phyloP scores from a whole-genome alignment of 2,888 invertebrate species.

The Hemistola chrysoprasaria region DNA sequence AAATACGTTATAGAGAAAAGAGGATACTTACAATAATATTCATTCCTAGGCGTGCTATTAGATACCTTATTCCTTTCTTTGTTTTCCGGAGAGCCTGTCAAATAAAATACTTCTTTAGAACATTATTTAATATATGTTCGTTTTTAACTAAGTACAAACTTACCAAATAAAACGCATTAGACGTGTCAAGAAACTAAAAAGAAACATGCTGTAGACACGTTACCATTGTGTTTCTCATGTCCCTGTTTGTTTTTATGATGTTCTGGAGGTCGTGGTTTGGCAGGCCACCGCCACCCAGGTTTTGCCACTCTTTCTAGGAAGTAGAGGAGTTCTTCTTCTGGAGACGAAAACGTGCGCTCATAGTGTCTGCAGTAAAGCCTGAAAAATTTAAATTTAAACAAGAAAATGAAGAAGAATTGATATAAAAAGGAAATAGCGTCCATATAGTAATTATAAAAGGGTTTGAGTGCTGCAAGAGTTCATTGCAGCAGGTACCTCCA shows the following conservation, averaged over 20 bases:
- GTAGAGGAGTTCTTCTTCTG: constrained; percentile 89
- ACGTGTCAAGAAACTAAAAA: background rate
- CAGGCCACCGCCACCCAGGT: constrained; percentile 93
- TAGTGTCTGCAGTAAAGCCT: constrained; percentile 90
- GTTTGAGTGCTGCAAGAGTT: too few relatives aligned
- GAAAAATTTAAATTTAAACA: constrained; percentile 33
- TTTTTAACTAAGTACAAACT: background rate
- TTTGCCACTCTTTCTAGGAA: constrained; percentile 90
- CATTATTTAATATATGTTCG: constrained; percentile 7
- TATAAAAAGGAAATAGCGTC: too few relatives aligned
- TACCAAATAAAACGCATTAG: background rate
- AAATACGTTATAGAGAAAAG: background rate
- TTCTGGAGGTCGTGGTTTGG: constrained; percentile 85
- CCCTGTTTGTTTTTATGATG: constrained; percentile 83
- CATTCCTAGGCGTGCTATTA: constrained; percentile 68
- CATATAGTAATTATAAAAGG: too few relatives aligned
- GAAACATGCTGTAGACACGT: background rate
- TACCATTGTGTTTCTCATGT: constrained; percentile 70
- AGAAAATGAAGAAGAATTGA: too few relatives aligned
- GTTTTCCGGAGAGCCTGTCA: constrained; percentile 60
- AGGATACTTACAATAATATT: constrained; percentile 77
- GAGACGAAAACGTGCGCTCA: constrained; percentile 85
- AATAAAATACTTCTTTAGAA: constrained; percentile 14
- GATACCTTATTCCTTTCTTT: constrained; percentile 65
- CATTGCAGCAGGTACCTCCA: too few relatives aligned